These are phyloP conservation scores for Phylloscopus whistleri DNA, from an alignment of 2,113 vertebrate genomes.

Conservation along the genomic window DNA sequence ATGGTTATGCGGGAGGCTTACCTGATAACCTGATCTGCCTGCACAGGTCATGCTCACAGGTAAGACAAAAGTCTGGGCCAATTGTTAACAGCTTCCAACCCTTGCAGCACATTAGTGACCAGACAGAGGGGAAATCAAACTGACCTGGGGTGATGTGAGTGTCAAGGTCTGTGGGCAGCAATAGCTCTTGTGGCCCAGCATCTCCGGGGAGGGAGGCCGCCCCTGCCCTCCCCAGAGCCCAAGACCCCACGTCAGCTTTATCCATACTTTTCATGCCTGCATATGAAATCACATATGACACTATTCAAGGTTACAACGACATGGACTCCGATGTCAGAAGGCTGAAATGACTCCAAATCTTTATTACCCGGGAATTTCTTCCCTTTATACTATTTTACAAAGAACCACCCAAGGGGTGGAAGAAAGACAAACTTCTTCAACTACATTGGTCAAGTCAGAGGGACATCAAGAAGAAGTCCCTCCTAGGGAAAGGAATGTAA, in stretches of 20 bases:
- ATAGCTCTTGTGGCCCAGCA: neutral
- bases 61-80: neutral
- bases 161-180: neutral
- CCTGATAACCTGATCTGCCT: neutral
- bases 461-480: no score
- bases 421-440: no score
- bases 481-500: no score
- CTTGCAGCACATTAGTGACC: neutral
- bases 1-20: neutral
- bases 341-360: no score
- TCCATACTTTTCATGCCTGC: neutral
- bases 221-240: neutral
- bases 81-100: neutral
- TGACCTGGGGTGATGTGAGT: no score
- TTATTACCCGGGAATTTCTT: no score
- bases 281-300: neutral
- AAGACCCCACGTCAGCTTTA: neutral
- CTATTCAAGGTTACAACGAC: no score
- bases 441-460: no score
- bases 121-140: neutral
- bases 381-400: no score
- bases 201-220: neutral
- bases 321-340: no score
- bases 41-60: neutral
- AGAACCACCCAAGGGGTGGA: no score